A percentile compares a stretch with the other conserved stretches of the same genome.
phyloP scores from a whole-genome alignment of 2,888 invertebrate species.

The Smittia sp. region DNA sequence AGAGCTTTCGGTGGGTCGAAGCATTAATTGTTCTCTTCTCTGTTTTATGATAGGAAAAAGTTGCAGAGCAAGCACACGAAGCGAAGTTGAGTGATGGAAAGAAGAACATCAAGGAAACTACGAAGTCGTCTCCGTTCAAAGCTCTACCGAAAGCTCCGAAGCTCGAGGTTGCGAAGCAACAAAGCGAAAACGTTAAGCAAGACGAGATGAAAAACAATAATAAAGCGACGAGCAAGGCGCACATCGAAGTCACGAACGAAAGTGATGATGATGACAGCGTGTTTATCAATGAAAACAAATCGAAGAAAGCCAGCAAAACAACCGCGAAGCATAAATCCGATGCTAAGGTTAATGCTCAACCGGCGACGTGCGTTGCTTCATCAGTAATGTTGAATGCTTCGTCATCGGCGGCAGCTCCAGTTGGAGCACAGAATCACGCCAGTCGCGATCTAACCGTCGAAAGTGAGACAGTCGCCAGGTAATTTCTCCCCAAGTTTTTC shows the following conservation, averaged over 20 bases:
- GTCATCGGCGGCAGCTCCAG: constrained; percentile 26
- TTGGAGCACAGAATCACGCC: constrained; percentile 24
- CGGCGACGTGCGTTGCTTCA: not conserved
- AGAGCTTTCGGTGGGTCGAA: not conserved
- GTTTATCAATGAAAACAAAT: constrained; percentile 35
- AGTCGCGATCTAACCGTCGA: constrained; percentile 43
- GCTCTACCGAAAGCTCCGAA: constrained; percentile 22
- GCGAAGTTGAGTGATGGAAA: constrained; percentile 16
- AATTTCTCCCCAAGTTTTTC: constrained; percentile 38
- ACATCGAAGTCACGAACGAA: not conserved
- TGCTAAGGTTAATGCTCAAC: not conserved
- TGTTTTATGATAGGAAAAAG: constrained; percentile 10
- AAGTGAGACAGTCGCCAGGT: constrained; percentile 44
- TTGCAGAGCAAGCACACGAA: not conserved
- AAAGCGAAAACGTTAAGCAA: not conserved
- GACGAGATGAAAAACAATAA: constrained; percentile 34
- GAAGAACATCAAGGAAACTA: not conserved
- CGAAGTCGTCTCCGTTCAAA: constrained; percentile 16
- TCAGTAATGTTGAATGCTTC: constrained; percentile 30
- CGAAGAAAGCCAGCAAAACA: constrained; percentile 30
- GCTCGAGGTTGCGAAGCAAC: not conserved
- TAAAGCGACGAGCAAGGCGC: constrained; percentile 21
- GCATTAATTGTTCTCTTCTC: not conserved
- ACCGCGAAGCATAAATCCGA: constrained; percentile 14
- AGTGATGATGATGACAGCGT: constrained; percentile 38